A percentile compares a stretch with the other conserved stretches of the same genome.
Conservation (phyloP, 2,797 vertebrate species). For the Poecile montanus region DNA sequence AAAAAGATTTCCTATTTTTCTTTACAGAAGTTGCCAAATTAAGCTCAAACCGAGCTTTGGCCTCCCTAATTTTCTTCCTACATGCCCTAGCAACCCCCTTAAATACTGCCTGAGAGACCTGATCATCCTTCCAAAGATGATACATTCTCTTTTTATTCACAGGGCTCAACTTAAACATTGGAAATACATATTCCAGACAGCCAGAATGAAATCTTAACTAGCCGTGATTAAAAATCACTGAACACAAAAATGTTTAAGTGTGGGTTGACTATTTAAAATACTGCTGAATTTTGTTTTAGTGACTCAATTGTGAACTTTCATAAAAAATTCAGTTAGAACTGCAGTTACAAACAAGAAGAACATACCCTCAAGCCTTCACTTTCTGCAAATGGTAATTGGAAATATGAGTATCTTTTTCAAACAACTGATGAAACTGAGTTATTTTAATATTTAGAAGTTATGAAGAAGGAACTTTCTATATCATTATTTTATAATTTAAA, state of each 20-base stretch:
- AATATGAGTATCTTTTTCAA: not conserved
- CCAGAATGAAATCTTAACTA: not conserved
- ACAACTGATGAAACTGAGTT: not conserved
- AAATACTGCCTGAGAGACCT: no score
- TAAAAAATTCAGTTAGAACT: not conserved
- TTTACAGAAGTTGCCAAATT: no score
- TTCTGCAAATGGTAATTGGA: not conserved
- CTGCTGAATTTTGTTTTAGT: conserved; percentile 19
- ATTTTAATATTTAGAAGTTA: conserved; percentile 18
- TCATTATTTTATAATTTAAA: not conserved
- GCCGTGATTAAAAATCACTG: conserved; percentile 23
- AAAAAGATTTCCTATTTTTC: no score
- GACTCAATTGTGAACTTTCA: not conserved
- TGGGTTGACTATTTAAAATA: not conserved
- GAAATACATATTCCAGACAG: conserved; percentile 23
- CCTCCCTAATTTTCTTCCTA: no score
- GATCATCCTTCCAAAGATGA: no score
- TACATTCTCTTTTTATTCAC: not conserved
- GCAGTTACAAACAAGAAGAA: not conserved
- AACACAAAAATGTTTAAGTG: conserved; percentile 8
- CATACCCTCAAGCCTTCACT: not conserved
- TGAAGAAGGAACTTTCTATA: not conserved
- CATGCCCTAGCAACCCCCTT: no score
- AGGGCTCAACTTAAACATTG: not conserved
- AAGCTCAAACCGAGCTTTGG: no score